Percentiles rank a stretch among this genome's conserved stretches.
Evolutionary conservation across 2,888 invertebrate genomes (phyloP).

Genomic region (Flabesymbios commensalis): DNA sequence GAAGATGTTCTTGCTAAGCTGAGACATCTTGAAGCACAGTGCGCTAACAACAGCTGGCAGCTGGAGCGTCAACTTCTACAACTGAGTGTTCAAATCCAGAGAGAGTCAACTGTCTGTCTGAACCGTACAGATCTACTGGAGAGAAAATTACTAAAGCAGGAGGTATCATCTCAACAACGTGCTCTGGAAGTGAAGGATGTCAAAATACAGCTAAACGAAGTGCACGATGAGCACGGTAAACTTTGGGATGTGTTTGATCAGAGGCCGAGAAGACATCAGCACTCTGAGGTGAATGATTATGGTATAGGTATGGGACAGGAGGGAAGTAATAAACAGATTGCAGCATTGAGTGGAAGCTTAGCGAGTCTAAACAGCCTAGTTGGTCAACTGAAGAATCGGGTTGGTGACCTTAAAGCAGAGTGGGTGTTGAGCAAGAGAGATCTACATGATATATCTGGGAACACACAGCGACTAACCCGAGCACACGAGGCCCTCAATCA

Average conservation of each 20-base stretch:
- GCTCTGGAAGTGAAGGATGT: slow-evolving; percentile 20
- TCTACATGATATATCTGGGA: slow-evolving; percentile 41
- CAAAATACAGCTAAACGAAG: slow-evolving; percentile 29
- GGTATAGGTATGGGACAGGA: background rate
- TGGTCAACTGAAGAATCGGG: slow-evolving; percentile 40
- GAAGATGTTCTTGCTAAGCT: slow-evolving; percentile 44
- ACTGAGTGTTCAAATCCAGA: background rate
- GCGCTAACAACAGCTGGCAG: slow-evolving; percentile 18
- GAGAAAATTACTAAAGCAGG: slow-evolving; percentile 25
- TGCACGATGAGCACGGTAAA: slow-evolving; percentile 33
- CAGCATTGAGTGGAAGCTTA: background rate
- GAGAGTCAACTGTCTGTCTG: slow-evolving; percentile 4
- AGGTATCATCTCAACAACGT: slow-evolving; percentile 22
- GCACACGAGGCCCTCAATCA: too few relatives aligned
- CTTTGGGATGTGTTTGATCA: slow-evolving; percentile 29
- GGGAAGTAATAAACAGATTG: background rate
- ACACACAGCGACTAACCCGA: slow-evolving; percentile 13
- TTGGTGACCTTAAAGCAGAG: slow-evolving; percentile 56
- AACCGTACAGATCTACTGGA: slow-evolving; percentile 27
- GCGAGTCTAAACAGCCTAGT: too few relatives aligned
- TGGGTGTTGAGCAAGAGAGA: slow-evolving; percentile 58
- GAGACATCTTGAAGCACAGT: slow-evolving; percentile 39
- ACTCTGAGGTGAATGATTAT: background rate
- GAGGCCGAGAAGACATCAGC: slow-evolving; percentile 24
- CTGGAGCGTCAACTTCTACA: slow-evolving; percentile 6